phyloP scores from a whole-genome alignment of 2,888 invertebrate genomes.

The Ctena decussata region DNA sequence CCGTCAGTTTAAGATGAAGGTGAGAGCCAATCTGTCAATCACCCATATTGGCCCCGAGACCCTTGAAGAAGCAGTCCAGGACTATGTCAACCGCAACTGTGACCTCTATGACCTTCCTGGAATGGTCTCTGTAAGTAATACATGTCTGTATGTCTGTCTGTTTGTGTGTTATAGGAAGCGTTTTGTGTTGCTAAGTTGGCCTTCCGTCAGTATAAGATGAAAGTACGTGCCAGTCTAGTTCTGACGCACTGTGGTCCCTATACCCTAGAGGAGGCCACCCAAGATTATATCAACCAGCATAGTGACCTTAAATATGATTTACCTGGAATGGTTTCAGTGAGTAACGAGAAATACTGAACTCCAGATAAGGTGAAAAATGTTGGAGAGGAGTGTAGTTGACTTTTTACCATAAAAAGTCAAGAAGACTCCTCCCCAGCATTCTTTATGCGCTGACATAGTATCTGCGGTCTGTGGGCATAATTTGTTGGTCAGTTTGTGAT shows the following conservation, averaged over 20 bases:
- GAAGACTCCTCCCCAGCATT: too few relatives aligned
- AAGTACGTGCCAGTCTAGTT: slow-evolving; percentile 81
- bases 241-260: slow-evolving; percentile 81
- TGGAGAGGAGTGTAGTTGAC: too few relatives aligned
- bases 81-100: slow-evolving; percentile 86
- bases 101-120: slow-evolving; percentile 86
- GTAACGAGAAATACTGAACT: neutral
- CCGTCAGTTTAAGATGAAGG: slow-evolving; percentile 86
- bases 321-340: slow-evolving; percentile 20
- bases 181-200: slow-evolving; percentile 82
- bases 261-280: slow-evolving; percentile 84
- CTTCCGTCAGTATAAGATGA: slow-evolving; percentile 84
- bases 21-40: slow-evolving; percentile 85
- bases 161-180: slow-evolving; percentile 76
- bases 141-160: neutral
- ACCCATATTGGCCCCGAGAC: slow-evolving; percentile 86
- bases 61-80: slow-evolving; percentile 86
- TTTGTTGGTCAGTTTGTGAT: too few relatives aligned
- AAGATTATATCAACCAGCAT: slow-evolving; percentile 75
- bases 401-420: too few relatives aligned
- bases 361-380: too few relatives aligned
- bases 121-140: slow-evolving; percentile 84
- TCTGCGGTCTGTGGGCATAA: too few relatives aligned
- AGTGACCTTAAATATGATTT: neutral
- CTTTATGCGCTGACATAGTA: too few relatives aligned